Base-by-base conservation (phyloP, 1,140 invertebrate genomes). In the Brachionus rubens region DNA sequence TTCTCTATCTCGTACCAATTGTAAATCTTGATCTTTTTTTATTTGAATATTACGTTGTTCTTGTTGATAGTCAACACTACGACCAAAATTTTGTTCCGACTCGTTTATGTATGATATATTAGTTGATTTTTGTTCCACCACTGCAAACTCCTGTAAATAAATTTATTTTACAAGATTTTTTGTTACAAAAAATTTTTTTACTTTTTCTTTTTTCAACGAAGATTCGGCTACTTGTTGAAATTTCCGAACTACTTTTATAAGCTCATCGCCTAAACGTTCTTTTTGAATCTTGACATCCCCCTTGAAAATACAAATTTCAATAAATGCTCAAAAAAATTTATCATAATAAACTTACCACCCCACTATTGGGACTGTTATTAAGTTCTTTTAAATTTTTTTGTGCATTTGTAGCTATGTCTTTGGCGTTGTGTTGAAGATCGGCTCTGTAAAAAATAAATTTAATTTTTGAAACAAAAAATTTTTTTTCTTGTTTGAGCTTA, bases 341-440 rank as follows among this genome's bases (percentile, higher is more conserved):
- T 50, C 19, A 10, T 14, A 14, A 12, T 16, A 47, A 48, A 41
- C 30, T 33, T 72, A 50, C 43, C 28, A 33, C 24, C 19, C 26
- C 26, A 48, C n/a, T 40, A 3, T 36, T 40, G 28, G 68, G 36
- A 19, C 28, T 28, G 26, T 9, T 50, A 33, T 28, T 72, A 7
- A 72, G 36, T n/a, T 72, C 43, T 16, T 72, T 72, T 48, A 72
- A 19, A 40, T 54, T 54, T 54, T 33, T 72, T 16, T 72, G 28
- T 9, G 46, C 46, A 19, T 16, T 26, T 50, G 24, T 5, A 1
- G 68, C 68, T 40, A 72, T 48, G 19, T 72, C 68, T 48, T 50
- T 72, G 28, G 68, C 24, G 24, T 21, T 50, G 1, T 48, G 50
- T 24, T 72, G 68, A 12, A 72, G 2, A 12, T 72, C 50, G 6